Percentiles rank a stretch among this genome's conserved stretches.
These are phyloP conservation scores for Deilephila elpenor DNA, from an alignment of 2,888 invertebrate genomes.

Conservation along the genomic window DNA sequence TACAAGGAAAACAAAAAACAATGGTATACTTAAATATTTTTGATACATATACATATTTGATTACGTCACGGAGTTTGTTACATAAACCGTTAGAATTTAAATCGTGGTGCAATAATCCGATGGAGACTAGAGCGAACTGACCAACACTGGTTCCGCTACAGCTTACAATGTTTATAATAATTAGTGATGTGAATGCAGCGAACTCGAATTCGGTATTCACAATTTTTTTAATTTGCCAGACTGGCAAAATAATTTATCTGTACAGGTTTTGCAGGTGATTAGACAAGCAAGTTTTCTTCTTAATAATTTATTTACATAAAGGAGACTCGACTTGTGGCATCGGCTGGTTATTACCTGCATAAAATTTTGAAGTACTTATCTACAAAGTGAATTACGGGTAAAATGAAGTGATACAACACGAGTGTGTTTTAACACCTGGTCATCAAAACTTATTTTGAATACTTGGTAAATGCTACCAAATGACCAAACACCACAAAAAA, in stretches of 20 bases:
- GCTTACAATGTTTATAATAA: not conserved
- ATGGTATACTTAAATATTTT: not conserved
- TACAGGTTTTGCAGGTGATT: too few relatives aligned
- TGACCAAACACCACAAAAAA: too few relatives aligned
- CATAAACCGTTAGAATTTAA: constrained; percentile 23
- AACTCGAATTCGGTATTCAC: not conserved
- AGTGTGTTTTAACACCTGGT: too few relatives aligned
- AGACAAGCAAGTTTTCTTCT: too few relatives aligned
- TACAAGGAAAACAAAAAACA: not conserved
- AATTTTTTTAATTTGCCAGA: not conserved
- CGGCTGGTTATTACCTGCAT: too few relatives aligned
- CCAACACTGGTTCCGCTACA: constrained; percentile 4
- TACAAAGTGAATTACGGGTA: too few relatives aligned
- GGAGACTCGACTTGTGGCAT: too few relatives aligned
- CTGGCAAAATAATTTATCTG: not conserved
- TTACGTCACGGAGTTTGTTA: not conserved
- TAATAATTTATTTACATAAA: too few relatives aligned
- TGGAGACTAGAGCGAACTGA: constrained; percentile 1
- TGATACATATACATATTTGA: not conserved
- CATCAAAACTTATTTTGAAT: too few relatives aligned
- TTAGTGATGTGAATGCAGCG: constrained; percentile 19
- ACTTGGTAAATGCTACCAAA: too few relatives aligned
- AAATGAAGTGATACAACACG: too few relatives aligned
- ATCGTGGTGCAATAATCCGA: not conserved
- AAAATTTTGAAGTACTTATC: too few relatives aligned